phyloP scores from a whole-genome alignment of 2,113 vertebrate genomes.

The Oreamnos americanus region DNA sequence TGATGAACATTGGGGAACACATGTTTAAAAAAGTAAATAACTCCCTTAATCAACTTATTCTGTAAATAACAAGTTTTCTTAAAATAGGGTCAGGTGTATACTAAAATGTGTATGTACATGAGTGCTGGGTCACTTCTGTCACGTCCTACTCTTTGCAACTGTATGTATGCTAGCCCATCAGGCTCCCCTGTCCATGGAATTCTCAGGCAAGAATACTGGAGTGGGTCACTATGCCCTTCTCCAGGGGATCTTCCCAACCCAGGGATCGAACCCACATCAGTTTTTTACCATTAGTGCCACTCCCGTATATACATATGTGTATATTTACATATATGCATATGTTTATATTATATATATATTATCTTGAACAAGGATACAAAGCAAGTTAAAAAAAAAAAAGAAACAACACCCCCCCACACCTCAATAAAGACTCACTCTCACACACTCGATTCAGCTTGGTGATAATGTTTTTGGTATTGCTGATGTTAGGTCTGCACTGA shows the following conservation, averaged over 20 bases:
- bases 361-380: neutral
- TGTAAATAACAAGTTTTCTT: neutral
- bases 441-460: neutral
- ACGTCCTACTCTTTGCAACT: neutral
- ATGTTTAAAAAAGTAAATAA: neutral
- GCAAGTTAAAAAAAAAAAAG: neutral
- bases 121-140: neutral
- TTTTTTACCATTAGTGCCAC: neutral
- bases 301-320: neutral
- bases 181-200: neutral
- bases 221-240: neutral
- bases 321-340: neutral
- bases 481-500: neutral
- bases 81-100: neutral
- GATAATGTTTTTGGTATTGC: neutral
- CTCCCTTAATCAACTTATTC: neutral
- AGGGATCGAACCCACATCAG: rapidly evolving
- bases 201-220: neutral
- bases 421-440: neutral
- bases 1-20: neutral
- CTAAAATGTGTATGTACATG: neutral
- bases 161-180: neutral
- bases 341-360: neutral
- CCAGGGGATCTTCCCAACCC: neutral
- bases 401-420: neutral